Base-by-base conservation (phyloP, 2,888 invertebrate genomes). In the Andrena camellia region DNA sequence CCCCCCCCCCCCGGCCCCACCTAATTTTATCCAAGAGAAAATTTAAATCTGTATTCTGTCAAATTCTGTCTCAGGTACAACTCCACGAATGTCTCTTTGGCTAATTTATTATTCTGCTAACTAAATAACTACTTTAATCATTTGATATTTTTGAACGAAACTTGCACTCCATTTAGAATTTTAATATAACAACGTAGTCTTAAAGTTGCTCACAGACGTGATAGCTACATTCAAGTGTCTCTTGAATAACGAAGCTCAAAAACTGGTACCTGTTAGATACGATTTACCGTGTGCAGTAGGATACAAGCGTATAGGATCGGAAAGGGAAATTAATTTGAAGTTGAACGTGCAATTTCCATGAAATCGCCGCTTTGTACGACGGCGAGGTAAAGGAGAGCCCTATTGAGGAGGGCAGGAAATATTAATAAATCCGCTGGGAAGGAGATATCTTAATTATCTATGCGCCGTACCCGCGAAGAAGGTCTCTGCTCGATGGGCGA, bases 401-500 rank as follows among this genome's bases (percentile, higher is more conserved):
- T 66, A 42, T 67, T 73, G 82, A 82, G 60, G 26, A 66, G 73
- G 54, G 64, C 70, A 77, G 77, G 78, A 82, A 89, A 81, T 83
- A 81, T 81, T 81, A 88, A 88, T 86, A 86, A 89, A 86, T 88
- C 80, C 84, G 26, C 52, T 54, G 62, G 62, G 26, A 66, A 80
- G 20, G 72, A 81, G 85, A 90, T 90, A 90, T 91, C 91, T 91
- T 90, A 90, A 91, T 91, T 88, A 85, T 82, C 77, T 78, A 82
- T 80, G 74, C 82, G 70, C 42, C 76, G 68, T 72, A 66, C 71
- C 69, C 70, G 75, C 63, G 83, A 81, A 69, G 63, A 81, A 81
- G 83, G 82, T 83, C 84, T 83, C 83, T 74, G 81, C 86, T 80
- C 81, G 84, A 87, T 78, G 85, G 81, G 81, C 81, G 81, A 86